phyloP scores from a whole-genome alignment of 2,113 vertebrate genomes.

The Columbina picui region DNA sequence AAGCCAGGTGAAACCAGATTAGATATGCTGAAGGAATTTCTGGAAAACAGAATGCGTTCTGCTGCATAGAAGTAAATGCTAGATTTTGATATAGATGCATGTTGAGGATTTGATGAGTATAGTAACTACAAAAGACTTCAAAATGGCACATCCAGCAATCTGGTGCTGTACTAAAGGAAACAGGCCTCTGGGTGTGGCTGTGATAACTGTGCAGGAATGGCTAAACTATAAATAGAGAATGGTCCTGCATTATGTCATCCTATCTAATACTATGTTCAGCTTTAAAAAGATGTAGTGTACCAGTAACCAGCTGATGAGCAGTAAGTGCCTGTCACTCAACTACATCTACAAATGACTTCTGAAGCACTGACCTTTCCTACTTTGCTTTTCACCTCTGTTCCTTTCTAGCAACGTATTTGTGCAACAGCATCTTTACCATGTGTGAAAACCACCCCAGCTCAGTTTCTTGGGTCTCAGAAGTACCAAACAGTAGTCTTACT shows the following conservation, averaged over 20 bases:
- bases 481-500: neutral
- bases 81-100: neutral
- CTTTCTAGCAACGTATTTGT: neutral
- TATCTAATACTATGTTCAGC: neutral
- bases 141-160: neutral
- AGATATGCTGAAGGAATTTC: constrained; percentile 1
- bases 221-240: neutral
- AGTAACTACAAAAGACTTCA: neutral
- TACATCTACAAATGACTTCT: neutral
- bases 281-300: neutral
- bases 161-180: neutral
- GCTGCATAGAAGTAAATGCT: neutral
- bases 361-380: neutral
- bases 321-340: neutral
- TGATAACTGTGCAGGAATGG: neutral
- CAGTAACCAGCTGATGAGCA: neutral
- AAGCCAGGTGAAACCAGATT: neutral
- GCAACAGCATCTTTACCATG: neutral
- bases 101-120: neutral
- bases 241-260: neutral
- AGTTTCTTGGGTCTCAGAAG: neutral
- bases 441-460: neutral
- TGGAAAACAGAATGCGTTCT: neutral
- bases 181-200: neutral
- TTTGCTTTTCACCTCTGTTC: neutral